Evolutionary conservation across 2,888 invertebrate genomes (phyloP).

Genomic region (Anthophora plumipes): DNA sequence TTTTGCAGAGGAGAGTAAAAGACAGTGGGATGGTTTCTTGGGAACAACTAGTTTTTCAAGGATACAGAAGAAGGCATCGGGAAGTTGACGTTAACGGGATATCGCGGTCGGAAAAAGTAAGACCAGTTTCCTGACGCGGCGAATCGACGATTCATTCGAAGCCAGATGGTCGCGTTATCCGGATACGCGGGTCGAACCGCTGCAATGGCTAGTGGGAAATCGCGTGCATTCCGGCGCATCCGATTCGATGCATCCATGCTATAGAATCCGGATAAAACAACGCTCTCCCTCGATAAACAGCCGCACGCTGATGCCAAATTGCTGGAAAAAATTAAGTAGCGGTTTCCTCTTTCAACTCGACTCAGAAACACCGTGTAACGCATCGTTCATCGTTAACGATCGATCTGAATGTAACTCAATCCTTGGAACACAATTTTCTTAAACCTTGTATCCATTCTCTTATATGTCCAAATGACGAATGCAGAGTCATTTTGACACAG

Average conservation of each 20-base stretch:
- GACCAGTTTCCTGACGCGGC: conserved; percentile 29
- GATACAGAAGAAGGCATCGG: too few relatives aligned
- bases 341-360: not conserved
- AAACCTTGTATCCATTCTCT: too few relatives aligned
- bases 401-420: too few relatives aligned
- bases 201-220: conserved; percentile 37
- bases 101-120: conserved; percentile 6
- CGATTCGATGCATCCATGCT: conserved; percentile 17
- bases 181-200: conserved; percentile 42
- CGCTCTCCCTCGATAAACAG: not conserved
- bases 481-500: too few relatives aligned
- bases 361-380: too few relatives aligned
- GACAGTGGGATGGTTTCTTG: not conserved
- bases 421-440: too few relatives aligned
- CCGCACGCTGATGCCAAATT: not conserved
- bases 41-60: not conserved
- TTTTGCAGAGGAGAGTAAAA: too few relatives aligned
- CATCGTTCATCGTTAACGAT: too few relatives aligned
- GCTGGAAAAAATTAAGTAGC: not conserved
- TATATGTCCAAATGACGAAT: too few relatives aligned
- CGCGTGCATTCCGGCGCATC: conserved; percentile 26
- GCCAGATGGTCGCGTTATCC: conserved; percentile 49
- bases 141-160: conserved; percentile 37
- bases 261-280: not conserved
- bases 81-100: conserved; percentile 25